Base-by-base conservation (phyloP, 2,888 invertebrate species). In the Celastrina argiolus region DNA sequence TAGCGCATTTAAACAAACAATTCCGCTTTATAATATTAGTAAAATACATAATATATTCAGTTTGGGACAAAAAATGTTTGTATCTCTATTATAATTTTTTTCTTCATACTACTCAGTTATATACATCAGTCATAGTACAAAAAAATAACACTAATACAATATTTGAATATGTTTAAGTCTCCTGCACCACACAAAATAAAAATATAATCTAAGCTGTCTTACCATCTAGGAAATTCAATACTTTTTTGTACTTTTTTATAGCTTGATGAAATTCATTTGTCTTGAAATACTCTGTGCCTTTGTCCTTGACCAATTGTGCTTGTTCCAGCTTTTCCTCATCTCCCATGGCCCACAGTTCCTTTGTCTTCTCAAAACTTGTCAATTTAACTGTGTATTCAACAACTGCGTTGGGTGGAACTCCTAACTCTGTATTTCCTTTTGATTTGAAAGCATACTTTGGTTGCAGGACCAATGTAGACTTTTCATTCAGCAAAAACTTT, bases 271-370 rank as follows among this genome's bases (percentile, higher is more conserved):
- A 95, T 81, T 98, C 97, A 68, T 92, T 94, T 0, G 92, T 92
- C 83, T 97, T 97, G 78, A 98, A 97, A 81, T 97, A 98, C 63
- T 93, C 92, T 0, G 97, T 98, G 59, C 98, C 99, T 79, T 97
- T 98, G 70, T 96, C 96, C 85, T 99, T 99, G 71, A 94, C 95
- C 14, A 96, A 88, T 81, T 95, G 94, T 0, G 96, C 94, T 78
- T 96, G 96, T 67, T 95, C 95, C 6, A 99, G 74, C 80, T 96
- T 96, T 82, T 98, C 97, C 0, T 91, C 83, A 0, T 92, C 91
- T 69, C 96, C 95, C 91, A 99, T 92, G 56, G 96, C 93, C 98
- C 98, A 99, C 0, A 75, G 83, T 73, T 97, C 96, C 74, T 96
- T 95, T 0, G 93, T 93, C 93, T 95, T 84, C 83, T 98, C 98